Percentiles rank a stretch among this genome's conserved stretches.
phyloP scores from a whole-genome alignment of 2,888 invertebrate species.

The Phortica okadai region DNA sequence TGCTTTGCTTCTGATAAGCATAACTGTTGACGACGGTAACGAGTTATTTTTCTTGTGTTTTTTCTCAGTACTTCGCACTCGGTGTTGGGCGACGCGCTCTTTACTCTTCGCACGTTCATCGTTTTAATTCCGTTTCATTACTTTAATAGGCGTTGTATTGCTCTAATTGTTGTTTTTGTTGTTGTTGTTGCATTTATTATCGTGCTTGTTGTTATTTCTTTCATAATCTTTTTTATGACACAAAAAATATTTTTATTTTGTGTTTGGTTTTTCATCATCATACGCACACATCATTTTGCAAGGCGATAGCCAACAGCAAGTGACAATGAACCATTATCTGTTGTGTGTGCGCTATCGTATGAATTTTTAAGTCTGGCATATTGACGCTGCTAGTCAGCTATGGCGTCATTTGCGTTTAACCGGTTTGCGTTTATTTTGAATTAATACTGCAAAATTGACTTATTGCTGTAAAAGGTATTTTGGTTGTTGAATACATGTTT shows the following conservation, averaged over 20 bases:
- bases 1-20: no score
- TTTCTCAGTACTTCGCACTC: no score
- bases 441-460: no score
- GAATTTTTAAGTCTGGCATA: no score
- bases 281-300: neutral
- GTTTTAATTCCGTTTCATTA: neutral
- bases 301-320: neutral
- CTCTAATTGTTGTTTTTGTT: neutral
- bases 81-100: no score
- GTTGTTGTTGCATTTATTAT: neutral
- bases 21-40: no score
- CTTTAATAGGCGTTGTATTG: neutral
- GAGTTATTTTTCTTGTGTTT: no score
- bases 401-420: no score
- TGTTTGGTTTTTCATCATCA: neutral
- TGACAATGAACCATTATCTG: constrained; percentile 14
- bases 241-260: neutral
- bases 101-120: neutral
- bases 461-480: no score
- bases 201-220: neutral
- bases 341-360: neutral
- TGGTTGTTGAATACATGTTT: no score
- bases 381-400: no score
- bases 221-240: neutral
- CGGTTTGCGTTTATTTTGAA: no score